Conservation (phyloP, 1,140 invertebrate genomes). For the Drosophila serrata region DNA sequence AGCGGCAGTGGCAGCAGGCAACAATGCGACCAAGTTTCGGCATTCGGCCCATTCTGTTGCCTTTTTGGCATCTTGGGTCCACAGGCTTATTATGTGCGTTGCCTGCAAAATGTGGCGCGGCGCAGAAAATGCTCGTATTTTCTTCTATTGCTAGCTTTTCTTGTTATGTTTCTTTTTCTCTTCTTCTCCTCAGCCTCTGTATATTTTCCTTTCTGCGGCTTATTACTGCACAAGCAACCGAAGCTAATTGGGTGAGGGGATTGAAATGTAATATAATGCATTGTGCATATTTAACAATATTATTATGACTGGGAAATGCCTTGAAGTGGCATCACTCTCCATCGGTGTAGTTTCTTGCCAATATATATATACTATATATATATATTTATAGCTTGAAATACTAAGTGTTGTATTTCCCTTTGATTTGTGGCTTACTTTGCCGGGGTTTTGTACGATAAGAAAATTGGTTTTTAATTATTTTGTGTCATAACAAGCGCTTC, state of each 20-base stretch:
- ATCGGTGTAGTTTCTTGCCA: slow-evolving; percentile 3
- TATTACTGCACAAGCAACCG: slow-evolving; percentile 52
- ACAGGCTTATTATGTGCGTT: slow-evolving; percentile 80
- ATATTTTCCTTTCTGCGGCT: slow-evolving; percentile 34
- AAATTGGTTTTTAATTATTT: slow-evolving; percentile 12
- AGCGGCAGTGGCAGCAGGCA: slow-evolving; percentile 45
- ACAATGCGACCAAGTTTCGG: slow-evolving; percentile 49
- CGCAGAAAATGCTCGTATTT: slow-evolving; percentile 53
- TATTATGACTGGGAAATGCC: slow-evolving; percentile 39
- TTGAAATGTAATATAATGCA: slow-evolving; percentile 23
- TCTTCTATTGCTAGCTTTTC: slow-evolving; percentile 45
- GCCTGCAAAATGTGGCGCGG: slow-evolving; percentile 74
- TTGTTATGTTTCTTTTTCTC: slow-evolving; percentile 38
- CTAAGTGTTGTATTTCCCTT: not conserved
- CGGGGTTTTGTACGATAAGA: slow-evolving; percentile 5
- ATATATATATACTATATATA: not conserved
- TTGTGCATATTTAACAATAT: slow-evolving; percentile 49
- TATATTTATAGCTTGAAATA: not conserved
- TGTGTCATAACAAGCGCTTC: not conserved
- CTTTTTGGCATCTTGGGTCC: slow-evolving; percentile 73
- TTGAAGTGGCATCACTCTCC: slow-evolving; percentile 21
- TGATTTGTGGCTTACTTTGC: slow-evolving; percentile 16
- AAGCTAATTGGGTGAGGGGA: slow-evolving; percentile 57
- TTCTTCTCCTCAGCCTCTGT: slow-evolving; percentile 17
- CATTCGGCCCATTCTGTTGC: slow-evolving; percentile 56